A percentile compares a stretch with the other conserved stretches of the same genome.
Conservation (phyloP, 2,113 vertebrate genomes). For the Balaenoptera acutorostrata region DNA sequence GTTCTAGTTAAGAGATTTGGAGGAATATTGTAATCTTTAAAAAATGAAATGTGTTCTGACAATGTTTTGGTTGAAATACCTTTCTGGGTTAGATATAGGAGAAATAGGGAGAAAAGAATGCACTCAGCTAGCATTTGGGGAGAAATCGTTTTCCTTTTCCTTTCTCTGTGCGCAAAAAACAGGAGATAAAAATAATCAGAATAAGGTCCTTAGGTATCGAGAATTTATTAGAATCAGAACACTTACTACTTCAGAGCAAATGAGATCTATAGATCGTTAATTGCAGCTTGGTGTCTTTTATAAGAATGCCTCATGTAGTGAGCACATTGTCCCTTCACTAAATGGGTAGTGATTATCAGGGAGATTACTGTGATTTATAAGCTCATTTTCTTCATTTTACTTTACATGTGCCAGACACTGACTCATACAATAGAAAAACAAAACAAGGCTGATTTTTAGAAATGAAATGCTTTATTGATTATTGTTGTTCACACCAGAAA, state of each 20-base stretch:
- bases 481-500: constrained; percentile 52
- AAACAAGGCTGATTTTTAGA: constrained; percentile 59
- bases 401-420: constrained; percentile 68
- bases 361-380: constrained; percentile 74
- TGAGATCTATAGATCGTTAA: constrained; percentile 74
- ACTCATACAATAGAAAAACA: constrained; percentile 71
- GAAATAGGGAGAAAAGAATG: constrained; percentile 35
- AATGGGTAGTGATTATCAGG: constrained; percentile 70
- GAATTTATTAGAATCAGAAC: constrained; percentile 69
- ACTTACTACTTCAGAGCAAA: constrained; percentile 72
- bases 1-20: constrained; percentile 25
- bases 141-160: constrained; percentile 51
- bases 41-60: constrained; percentile 4
- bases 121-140: constrained; percentile 2
- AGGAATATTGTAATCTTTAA: background rate
- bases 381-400: constrained; percentile 72
- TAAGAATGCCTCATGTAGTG: constrained; percentile 66
- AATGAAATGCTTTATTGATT: constrained; percentile 65
- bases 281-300: constrained; percentile 71
- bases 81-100: constrained; percentile 31
- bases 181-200: constrained; percentile 69
- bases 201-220: constrained; percentile 66
- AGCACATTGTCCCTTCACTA: constrained; percentile 69
- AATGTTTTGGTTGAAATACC: constrained; percentile 32
- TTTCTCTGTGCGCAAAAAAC: constrained; percentile 50